Conservation (phyloP, 2,888 invertebrate species). For the Apamea epomidion region DNA sequence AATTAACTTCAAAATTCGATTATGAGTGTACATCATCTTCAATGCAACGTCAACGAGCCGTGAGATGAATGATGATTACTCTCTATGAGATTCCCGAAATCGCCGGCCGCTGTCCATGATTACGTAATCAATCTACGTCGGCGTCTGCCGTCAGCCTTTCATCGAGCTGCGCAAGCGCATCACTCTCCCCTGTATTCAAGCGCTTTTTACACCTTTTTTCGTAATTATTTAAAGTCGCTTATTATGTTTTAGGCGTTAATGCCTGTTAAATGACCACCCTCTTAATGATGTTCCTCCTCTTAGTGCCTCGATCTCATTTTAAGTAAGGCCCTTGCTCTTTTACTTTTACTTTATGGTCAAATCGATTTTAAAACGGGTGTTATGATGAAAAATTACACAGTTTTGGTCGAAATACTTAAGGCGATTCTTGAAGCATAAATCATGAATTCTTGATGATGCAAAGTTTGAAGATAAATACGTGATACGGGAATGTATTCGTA, state of each 20-base stretch:
- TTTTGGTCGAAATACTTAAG: constrained; percentile 65
- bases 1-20: constrained; percentile 77
- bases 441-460: constrained; percentile 49
- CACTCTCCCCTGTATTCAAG: constrained; percentile 82
- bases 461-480: constrained; percentile 55
- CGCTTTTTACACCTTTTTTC: constrained; percentile 87
- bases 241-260: constrained; percentile 88
- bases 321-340: constrained; percentile 72
- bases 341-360: constrained; percentile 75
- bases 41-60: constrained; percentile 84
- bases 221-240: constrained; percentile 86
- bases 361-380: constrained; percentile 76
- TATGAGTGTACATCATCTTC: constrained; percentile 73
- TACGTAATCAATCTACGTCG: constrained; percentile 90
- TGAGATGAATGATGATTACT: constrained; percentile 88
- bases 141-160: constrained; percentile 85
- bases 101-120: constrained; percentile 84
- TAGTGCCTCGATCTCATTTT: constrained; percentile 72
- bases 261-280: constrained; percentile 85
- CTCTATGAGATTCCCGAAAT: constrained; percentile 88
- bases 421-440: constrained; percentile 60
- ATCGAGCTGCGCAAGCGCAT: constrained; percentile 84
- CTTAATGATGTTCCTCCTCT: constrained; percentile 79
- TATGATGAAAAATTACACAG: constrained; percentile 71
- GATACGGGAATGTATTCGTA: constrained; percentile 62